Evolutionary conservation across 92 coral and sea anemone genomes (phyloP), one percentile per base, ranked within the genome.

Genomic region (Bergia sp.): DNA sequence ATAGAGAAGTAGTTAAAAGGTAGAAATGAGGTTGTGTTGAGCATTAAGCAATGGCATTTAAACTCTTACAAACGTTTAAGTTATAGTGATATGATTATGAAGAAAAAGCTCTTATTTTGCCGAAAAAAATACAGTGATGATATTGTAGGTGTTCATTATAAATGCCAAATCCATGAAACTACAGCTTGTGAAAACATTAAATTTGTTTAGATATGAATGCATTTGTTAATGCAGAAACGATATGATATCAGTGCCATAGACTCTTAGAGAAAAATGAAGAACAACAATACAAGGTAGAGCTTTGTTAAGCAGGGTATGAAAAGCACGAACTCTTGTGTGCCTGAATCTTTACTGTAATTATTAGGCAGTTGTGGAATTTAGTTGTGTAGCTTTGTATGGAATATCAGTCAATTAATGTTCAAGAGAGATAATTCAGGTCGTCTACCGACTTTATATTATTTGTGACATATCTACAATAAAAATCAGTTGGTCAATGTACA

Each of bases 391-490:
- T 82, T 82, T 67, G 86, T 82, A 82, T 67, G 86, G 49, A 79
- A 78, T 61, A 80, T 66, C 78, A 50, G 89, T 85, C 82, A 75
- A 29, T 29, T 29, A 29, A 69, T 82, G 91, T 86, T 90, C 93
- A 66, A 43, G 85, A 88, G 92, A 80, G 85, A 94, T 93, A 86
- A 91, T 91, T 89, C 89, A 89, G 86, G 98, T 95, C 93, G 92
- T 91, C 65, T 82, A 78, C 93, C 92, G 95, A 95, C 94, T 95
- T 95, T 92, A 92, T 93, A 95, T 93, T 95, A 93, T 94, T 93
- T 95, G 96, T 91, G 94, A 93, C 88, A 93, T 92, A 92, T 93
- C 96, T 91, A 43, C 94, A 94, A 91, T 95, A 95, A 93, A 94
- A 92, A 95, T 90, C 91, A 90, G 85, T 90, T 93, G 93, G 92